Conservation (phyloP, 2,113 vertebrate species). For the Rhea americana region DNA sequence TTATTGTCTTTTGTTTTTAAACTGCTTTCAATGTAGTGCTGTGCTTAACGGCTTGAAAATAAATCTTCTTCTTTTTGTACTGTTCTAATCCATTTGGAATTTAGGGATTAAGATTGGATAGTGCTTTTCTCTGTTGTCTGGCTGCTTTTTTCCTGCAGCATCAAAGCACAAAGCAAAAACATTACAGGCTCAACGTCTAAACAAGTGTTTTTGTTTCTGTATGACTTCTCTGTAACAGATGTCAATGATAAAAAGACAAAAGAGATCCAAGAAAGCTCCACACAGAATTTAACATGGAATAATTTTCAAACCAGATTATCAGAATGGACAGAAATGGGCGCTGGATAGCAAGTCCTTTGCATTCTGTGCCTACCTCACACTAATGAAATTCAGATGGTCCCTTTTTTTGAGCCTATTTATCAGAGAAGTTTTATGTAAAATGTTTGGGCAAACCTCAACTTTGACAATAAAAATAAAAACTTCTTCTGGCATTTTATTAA, state of each 20-base stretch:
- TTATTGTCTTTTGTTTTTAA: neutral
- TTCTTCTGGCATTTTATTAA: neutral
- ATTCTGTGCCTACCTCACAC: neutral
- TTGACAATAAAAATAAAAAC: neutral
- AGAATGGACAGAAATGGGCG: neutral
- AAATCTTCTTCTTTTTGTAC: neutral
- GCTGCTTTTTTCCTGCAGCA: neutral
- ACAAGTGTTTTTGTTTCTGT: neutral
- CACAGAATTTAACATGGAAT: neutral
- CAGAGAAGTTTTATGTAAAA: neutral
- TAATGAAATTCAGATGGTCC: neutral
- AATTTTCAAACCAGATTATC: neutral
- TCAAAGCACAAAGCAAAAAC: neutral
- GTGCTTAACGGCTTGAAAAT: slow-evolving; percentile 8
- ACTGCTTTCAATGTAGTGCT: neutral
- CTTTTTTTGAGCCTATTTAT: neutral
- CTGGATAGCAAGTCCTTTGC: neutral
- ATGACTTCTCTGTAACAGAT: neutral
- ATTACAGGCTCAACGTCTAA: neutral
- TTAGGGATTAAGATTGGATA: neutral
- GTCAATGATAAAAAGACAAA: neutral
- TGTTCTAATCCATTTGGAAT: slow-evolving; percentile 5
- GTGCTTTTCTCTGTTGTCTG: neutral
- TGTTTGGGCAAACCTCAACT: neutral
- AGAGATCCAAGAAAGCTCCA: neutral